Percentiles rank a stretch among this genome's conserved stretches.
Conservation (phyloP, 2,888 invertebrate genomes). For the Dioctria linearis region DNA sequence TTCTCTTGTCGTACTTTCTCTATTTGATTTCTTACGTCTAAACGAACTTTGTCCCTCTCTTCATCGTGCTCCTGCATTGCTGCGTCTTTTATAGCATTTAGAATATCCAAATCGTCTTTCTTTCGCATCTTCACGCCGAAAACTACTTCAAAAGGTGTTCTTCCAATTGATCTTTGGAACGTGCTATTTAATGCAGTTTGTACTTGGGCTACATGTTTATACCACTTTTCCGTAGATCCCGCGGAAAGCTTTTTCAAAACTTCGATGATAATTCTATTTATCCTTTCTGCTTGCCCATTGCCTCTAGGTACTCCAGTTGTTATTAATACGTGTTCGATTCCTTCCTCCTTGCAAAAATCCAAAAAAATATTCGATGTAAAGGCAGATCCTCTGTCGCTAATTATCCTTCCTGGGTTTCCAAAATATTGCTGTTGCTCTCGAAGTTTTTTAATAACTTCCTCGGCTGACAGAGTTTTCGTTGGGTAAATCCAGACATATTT, state of each 20-base stretch:
- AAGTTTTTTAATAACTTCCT: too few relatives aligned
- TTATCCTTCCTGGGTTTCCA: too few relatives aligned
- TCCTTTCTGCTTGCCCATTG: too few relatives aligned
- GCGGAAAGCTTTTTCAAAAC: background rate
- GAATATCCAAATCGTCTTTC: constrained; percentile 16
- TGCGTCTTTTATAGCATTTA: background rate
- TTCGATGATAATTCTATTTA: too few relatives aligned
- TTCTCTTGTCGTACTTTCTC: background rate
- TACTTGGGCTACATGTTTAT: constrained; percentile 1
- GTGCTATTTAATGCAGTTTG: constrained; percentile 17
- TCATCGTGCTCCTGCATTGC: background rate
- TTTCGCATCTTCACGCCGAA: constrained; percentile 15
- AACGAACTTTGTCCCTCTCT: constrained; percentile 15
- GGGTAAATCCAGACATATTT: too few relatives aligned
- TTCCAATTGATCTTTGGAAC: constrained; percentile 11
- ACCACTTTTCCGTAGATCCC: constrained; percentile 10
- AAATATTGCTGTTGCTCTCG: too few relatives aligned
- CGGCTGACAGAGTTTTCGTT: too few relatives aligned
- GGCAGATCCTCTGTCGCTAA: too few relatives aligned
- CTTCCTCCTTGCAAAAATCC: too few relatives aligned
- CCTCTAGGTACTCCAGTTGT: too few relatives aligned
- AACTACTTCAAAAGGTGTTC: background rate
- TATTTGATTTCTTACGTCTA: constrained; percentile 6
- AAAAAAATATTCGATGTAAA: too few relatives aligned
- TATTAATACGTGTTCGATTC: too few relatives aligned